Base-by-base conservation (phyloP, 2,888 invertebrate genomes). In the Andricus quercusramuli region DNA sequence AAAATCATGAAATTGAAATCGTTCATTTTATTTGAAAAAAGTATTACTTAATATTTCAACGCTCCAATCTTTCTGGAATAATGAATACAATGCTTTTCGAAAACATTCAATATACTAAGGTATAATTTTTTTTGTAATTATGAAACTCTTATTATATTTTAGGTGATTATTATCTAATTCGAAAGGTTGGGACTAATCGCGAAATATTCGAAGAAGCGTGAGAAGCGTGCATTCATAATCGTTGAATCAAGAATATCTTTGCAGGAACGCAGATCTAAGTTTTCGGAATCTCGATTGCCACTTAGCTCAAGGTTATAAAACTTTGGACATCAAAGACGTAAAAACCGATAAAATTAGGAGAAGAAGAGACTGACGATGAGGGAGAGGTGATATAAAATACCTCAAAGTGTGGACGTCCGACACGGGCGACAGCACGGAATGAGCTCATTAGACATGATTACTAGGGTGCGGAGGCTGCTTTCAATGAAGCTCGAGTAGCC, bases 291-390 rank as follows among this genome's bases (percentile, higher is more conserved):
- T 56, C 56, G 74, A 74, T 74, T 74, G 74, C 32, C 56, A 74
- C 32, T 74, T 74, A 74, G 74, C 74, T 15, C 51, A 74, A 74
- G 56, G 74, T 56, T 74, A 74, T 56, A 74, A 74, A 74, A 74
- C 29, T 51, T 51, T 56, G n/a, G 56, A 74, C 74, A 56, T 74
- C 74, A 74, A 74, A 56, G 74, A 51, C 51, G 56, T 74, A 56
- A 74, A 70, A 56, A 74, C 74, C 74, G 74, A 74, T 74, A 74
- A 74, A 74, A 74, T 74, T 74, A 74, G 74, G 74, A 74, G 74
- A 74, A 51, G 32, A 56, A 74, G 70, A 70, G 70, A 74, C 32
- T 74, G 74, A 74, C 51, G 56, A 74, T 74, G 74, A 51, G 32
- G 32, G 56, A 56, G 74, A 74, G 56, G 74, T 74, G 74, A 74